Base-by-base conservation (phyloP, 1,140 invertebrate species). In the Bombus cullumanus region DNA sequence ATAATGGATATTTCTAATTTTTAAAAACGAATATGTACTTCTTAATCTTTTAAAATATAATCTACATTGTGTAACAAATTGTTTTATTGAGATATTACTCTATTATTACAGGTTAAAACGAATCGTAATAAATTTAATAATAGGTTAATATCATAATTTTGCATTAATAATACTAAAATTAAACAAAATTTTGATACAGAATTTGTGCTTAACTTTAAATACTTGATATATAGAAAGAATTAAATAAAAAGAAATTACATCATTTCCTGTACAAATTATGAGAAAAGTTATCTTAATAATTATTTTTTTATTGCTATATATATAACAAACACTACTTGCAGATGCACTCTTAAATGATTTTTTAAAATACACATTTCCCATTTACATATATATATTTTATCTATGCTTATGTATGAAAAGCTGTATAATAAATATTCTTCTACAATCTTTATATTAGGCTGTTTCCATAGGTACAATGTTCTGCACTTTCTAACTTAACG, bases 341-440 rank as follows among this genome's bases (percentile, higher is more conserved):
- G n/a, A 34, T 57, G 47, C 62, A 83, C 22, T 77, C 22, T 83
- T 83, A 57, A 62, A 76, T 77, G 39, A 68, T 76, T 64, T 62
- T 77, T 83, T 69, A 53, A 76, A 83, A 41, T 62, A 41, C 62
- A 76, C 37, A 28, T 57, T 83, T 39, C 28, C 53, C 73, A 37
- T 68, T 78, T 79, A 66, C 34, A 78, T 79, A 78, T 59, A 78
- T 59, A 78, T 79, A 78, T 59, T 79, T 84, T 79, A 47, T 72
- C 68, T 72, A n/a, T 80, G 83, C 76, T 84, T 84, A 72, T 84
- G 76, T 84, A 80, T 37, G 57, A 72, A 80, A 71, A 57, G 39
- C 39, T 84, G 75, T 80, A 79, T 72, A 79, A 84, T 80, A 84
- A 79, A 84, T 84, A 83, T 83, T 83, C 81, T 83, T 83, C 81